Percentiles rank a stretch among this genome's conserved stretches.
Evolutionary conservation across 1,140 invertebrate genomes (phyloP).

Genomic region (Cydia strobilella): DNA sequence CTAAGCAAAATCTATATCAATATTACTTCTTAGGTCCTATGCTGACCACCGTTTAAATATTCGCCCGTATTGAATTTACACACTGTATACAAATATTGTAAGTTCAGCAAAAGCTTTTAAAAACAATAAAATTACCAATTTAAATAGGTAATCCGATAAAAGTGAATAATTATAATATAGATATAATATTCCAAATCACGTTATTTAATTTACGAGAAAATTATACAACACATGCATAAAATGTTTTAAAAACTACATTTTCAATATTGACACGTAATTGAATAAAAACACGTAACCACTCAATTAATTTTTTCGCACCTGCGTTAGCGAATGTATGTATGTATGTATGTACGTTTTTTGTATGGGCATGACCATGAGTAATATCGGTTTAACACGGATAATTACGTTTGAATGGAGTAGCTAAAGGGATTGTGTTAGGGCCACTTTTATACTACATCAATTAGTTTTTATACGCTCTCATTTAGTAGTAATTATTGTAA

Average conservation of each 20-base stretch:
- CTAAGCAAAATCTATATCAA: too few relatives aligned
- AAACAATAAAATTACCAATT: too few relatives aligned
- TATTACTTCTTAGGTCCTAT: too few relatives aligned
- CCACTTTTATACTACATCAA: not conserved
- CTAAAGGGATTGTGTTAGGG: not conserved
- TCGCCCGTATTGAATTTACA: too few relatives aligned
- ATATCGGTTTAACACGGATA: not conserved
- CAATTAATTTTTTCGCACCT: not conserved
- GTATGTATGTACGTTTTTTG: constrained; percentile 9
- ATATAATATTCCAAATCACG: not conserved
- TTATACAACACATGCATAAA: not conserved
- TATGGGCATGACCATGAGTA: not conserved
- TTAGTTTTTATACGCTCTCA: not conserved
- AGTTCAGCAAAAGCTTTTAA: too few relatives aligned
- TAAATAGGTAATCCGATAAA: not conserved
- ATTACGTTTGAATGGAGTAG: constrained; percentile 2
- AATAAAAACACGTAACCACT: constrained; percentile 9
- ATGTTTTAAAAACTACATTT: not conserved
- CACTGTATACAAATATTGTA: too few relatives aligned
- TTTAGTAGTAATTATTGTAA: not conserved
- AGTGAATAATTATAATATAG: not conserved
- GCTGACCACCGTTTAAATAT: too few relatives aligned
- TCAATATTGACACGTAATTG: constrained; percentile 4
- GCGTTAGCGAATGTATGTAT: not conserved
- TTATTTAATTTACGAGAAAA: not conserved